These are phyloP conservation scores for Drosophila nr. perissopoda DNA, from an alignment of 2,888 invertebrate genomes.

Conservation along the genomic window DNA sequence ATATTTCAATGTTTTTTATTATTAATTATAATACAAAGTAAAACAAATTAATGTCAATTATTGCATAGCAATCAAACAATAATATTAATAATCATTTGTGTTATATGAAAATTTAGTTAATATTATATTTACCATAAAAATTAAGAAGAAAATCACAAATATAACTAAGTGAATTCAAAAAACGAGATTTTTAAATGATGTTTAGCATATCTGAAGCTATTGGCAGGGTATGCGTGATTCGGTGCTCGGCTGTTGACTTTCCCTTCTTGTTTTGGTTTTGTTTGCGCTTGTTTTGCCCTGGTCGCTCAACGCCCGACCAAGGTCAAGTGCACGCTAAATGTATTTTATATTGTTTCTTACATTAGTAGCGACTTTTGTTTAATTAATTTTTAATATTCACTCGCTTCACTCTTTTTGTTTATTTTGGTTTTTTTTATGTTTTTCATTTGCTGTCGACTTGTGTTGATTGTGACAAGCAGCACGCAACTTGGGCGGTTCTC, in stretches of 20 bases:
- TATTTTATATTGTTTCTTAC: constrained; percentile 73
- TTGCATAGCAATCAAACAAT: background rate
- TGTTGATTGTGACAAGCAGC: constrained; percentile 68
- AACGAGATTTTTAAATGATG: background rate
- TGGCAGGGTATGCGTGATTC: constrained; percentile 10
- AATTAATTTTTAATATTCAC: constrained; percentile 78
- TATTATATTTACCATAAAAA: background rate
- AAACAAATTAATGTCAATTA: background rate
- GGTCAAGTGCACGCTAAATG: constrained; percentile 77
- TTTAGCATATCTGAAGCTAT: background rate
- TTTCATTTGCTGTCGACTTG: constrained; percentile 8
- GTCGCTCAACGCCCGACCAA: constrained; percentile 50
- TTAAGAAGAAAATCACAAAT: background rate
- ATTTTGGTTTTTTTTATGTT: background rate
- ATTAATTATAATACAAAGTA: background rate
- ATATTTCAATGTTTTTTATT: background rate
- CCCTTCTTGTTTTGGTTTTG: constrained; percentile 25
- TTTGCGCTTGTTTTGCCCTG: constrained; percentile 51
- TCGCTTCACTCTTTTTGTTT: constrained; percentile 22
- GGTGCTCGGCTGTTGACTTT: constrained; percentile 8
- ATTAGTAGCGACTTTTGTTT: constrained; percentile 73
- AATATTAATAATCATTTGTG: too few species aligned
- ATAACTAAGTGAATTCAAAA: background rate
- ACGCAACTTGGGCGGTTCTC: constrained; percentile 67
- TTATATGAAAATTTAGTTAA: too few species aligned